phyloP scores from a whole-genome alignment of 1,140 invertebrate genomes.

The Mercenaria mercenaria region DNA sequence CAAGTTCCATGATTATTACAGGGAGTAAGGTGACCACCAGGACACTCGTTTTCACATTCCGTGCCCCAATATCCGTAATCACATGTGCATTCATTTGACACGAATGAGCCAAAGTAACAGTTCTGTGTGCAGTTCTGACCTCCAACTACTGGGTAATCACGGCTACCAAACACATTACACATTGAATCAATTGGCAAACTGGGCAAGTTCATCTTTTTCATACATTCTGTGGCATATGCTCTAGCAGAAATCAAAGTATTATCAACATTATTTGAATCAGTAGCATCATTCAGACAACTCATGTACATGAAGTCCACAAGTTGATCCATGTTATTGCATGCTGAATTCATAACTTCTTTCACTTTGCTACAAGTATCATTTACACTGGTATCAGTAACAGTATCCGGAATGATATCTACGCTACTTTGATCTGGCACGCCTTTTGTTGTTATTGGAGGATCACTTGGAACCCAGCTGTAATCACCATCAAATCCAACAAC shows the following conservation, averaged over 20 bases:
- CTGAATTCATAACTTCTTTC: background rate
- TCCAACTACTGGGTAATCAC: background rate
- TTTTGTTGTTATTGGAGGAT: slow-evolving; percentile 48
- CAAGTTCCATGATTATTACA: slow-evolving; percentile 62
- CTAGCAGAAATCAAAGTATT: slow-evolving; percentile 4
- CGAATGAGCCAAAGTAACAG: slow-evolving; percentile 48
- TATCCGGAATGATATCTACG: slow-evolving; percentile 1
- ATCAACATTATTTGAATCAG: background rate
- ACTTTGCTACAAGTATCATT: slow-evolving; percentile 25
- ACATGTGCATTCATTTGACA: slow-evolving; percentile 33
- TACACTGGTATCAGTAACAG: background rate
- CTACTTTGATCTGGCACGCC: slow-evolving; percentile 34
- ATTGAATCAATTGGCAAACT: background rate
- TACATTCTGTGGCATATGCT: slow-evolving; percentile 39
- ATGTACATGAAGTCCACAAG: slow-evolving; percentile 9
- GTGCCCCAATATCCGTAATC: slow-evolving; percentile 35
- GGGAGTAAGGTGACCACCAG: slow-evolving; percentile 33
- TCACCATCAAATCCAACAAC: slow-evolving; percentile 41
- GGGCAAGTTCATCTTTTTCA: slow-evolving; percentile 13
- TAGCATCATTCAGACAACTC: slow-evolving; percentile 50
- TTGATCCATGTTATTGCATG: slow-evolving; percentile 9
- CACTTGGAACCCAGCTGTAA: slow-evolving; percentile 27
- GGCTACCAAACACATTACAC: slow-evolving; percentile 35
- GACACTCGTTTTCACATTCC: slow-evolving; percentile 48
- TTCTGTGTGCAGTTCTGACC: slow-evolving; percentile 37